Conservation (phyloP, 92 coral and sea anemone genomes). For the Siderastrea radians region DNA sequence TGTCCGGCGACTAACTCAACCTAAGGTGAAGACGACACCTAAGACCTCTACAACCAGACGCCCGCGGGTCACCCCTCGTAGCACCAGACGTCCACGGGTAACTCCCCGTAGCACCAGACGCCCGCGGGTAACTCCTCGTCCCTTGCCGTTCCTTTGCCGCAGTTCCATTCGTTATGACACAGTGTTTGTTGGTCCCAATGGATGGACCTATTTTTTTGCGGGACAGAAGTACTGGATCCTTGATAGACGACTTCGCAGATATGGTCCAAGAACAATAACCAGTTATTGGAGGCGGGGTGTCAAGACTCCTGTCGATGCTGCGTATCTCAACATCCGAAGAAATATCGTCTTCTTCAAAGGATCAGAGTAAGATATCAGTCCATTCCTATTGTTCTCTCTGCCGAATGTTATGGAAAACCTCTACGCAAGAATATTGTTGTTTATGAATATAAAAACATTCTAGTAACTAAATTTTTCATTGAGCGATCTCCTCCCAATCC, state of each 20-base stretch:
- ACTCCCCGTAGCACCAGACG: background rate
- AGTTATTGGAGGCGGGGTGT: conserved; percentile 60
- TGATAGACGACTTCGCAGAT: conserved; percentile 40
- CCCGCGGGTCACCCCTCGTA: conserved; percentile 12
- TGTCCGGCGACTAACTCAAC: background rate
- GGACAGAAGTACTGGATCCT: conserved; percentile 72
- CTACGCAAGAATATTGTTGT: no score
- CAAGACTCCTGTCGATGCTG: conserved; percentile 81
- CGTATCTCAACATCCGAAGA: conserved; percentile 66
- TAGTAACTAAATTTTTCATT: no score
- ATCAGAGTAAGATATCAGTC: conserved; percentile 48
- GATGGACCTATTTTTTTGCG: conserved; percentile 69
- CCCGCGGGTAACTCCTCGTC: conserved; percentile 7
- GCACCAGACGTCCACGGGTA: conserved; percentile 15
- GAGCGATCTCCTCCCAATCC: no score
- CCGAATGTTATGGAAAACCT: no score
- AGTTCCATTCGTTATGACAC: conserved; percentile 69
- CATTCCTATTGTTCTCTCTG: no score
- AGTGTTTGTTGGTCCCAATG: conserved; percentile 57
- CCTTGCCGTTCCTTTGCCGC: conserved; percentile 11
- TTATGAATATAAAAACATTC: no score
- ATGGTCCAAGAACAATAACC: conserved; percentile 68
- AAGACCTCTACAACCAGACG: conserved; percentile 14
- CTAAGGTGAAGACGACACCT: background rate
- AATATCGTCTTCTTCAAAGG: conserved; percentile 79